Evolutionary conservation across 2,113 vertebrate species (phyloP), one percentile per base, ranked within the genome.

Genomic region (Ranitomeya variabilis): DNA sequence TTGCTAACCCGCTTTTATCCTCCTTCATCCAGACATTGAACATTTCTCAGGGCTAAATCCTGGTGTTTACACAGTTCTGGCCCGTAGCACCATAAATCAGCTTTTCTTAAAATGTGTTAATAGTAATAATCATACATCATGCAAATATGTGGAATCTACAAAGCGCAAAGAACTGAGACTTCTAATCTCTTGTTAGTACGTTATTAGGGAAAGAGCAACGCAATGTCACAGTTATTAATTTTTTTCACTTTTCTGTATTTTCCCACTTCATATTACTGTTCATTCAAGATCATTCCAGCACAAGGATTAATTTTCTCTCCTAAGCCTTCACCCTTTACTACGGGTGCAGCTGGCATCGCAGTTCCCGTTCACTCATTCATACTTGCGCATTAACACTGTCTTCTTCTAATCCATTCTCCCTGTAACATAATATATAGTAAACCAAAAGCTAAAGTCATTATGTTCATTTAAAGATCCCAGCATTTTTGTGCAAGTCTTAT

Each of bases 331-430:
- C 73, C 87, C 82, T 89, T 89, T 51, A 85, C 74, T 79, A 89
- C 60, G 83, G 82, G 81, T 78, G 82, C 87, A 89, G 87, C 87
- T 89, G 87, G 87, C 62, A 85, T 62, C 59, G 23, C 62, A 57
- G 66, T 89, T 89, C 82, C 59, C 23, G 26, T 89, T 89, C 81
- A 26, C 60, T 78, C 87, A 78, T 79, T 89, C 82, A 89, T 89
- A 89, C 74, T 89, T 89, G 87, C 83, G 82, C 74, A 89, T 89
- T 89, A 89, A 89, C 87, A 89, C 87, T 89, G 87, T 89, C 87
- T 89, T 89, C 74, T 66, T 89, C 83, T 89, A 89, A 89, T 89
- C 87, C 87, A 85, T 89, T 89, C 87, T 89, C 80, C 71, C 81
- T 78, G 87, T 89, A 89, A 89, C 82, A 85, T 89, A 85, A 85